Evolutionary conservation across 2,888 invertebrate species (phyloP).

Genomic region (Artemia sinica): DNA sequence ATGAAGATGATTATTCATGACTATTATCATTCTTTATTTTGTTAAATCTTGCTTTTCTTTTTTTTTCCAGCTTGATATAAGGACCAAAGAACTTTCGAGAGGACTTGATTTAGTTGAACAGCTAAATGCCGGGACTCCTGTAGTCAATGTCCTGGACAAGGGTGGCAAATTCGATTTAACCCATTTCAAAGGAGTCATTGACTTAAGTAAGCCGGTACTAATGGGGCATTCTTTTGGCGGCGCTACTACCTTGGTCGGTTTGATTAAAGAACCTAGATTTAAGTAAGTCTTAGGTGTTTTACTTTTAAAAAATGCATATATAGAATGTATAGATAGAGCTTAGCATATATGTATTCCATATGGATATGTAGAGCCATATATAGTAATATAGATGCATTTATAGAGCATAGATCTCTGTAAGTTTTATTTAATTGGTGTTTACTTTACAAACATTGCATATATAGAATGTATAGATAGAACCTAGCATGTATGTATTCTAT

Average conservation of each 20-base stretch:
- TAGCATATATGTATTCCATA: no score
- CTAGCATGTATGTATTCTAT: no score
- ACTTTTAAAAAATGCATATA: background rate
- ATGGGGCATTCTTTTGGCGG: constrained; percentile 51
- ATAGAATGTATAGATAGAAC: no score
- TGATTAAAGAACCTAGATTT: constrained; percentile 38
- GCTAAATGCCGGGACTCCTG: constrained; percentile 34
- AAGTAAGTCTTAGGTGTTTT: constrained; percentile 32
- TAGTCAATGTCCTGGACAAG: constrained; percentile 15
- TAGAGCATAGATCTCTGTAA: no score
- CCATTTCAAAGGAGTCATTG: constrained; percentile 31
- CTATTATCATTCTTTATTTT: no score
- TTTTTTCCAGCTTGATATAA: constrained; percentile 33
- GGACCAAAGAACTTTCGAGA: constrained; percentile 38
- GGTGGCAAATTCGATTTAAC: constrained; percentile 17
- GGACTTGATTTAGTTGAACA: constrained; percentile 36
- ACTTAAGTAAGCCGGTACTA: constrained; percentile 35
- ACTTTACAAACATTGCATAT: no score
- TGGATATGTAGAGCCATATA: no score
- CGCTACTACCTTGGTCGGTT: constrained; percentile 40
- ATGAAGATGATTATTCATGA: no score
- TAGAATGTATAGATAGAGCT: no score
- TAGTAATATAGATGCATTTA: no score
- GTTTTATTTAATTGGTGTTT: no score
- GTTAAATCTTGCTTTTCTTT: constrained; percentile 10